Conservation (phyloP, 2,113 vertebrate genomes). For the Alaudala cheleensis region DNA sequence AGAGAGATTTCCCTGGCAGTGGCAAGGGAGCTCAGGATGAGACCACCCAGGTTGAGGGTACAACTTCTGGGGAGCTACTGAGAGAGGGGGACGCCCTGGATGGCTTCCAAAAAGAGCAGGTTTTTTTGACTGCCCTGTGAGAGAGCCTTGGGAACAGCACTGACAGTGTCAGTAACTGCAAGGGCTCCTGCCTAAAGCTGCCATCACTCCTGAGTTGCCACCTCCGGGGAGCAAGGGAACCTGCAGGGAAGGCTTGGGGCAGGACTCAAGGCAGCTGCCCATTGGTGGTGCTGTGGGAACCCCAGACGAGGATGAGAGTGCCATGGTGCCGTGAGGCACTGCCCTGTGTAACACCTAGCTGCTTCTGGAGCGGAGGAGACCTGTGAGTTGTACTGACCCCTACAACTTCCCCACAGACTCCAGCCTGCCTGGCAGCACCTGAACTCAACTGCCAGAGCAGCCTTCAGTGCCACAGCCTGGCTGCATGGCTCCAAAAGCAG, state of each 20-base stretch:
- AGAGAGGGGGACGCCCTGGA: neutral
- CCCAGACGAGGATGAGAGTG: neutral
- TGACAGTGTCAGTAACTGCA: neutral
- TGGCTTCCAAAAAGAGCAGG: neutral
- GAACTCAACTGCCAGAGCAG: neutral
- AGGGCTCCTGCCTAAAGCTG: neutral
- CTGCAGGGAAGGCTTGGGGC: neutral
- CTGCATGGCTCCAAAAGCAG: neutral
- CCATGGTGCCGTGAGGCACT: neutral
- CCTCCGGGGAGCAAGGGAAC: neutral
- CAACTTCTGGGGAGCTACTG: neutral
- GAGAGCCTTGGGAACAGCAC: neutral
- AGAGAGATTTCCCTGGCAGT: neutral
- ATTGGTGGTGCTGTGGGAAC: neutral
- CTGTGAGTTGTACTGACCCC: fast-evolving
- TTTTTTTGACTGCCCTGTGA: neutral
- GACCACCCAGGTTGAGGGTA: neutral
- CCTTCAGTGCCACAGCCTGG: fast-evolving
- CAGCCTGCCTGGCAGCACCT: neutral
- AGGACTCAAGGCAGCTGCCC: neutral
- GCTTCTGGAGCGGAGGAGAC: neutral
- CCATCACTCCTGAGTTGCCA: neutral
- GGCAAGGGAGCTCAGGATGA: neutral
- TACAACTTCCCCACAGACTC: neutral
- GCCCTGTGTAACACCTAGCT: neutral